Evolutionary conservation across 2,113 vertebrate genomes (phyloP), one percentile per base, ranked within the genome.

Genomic region (Microtus oregoni): DNA sequence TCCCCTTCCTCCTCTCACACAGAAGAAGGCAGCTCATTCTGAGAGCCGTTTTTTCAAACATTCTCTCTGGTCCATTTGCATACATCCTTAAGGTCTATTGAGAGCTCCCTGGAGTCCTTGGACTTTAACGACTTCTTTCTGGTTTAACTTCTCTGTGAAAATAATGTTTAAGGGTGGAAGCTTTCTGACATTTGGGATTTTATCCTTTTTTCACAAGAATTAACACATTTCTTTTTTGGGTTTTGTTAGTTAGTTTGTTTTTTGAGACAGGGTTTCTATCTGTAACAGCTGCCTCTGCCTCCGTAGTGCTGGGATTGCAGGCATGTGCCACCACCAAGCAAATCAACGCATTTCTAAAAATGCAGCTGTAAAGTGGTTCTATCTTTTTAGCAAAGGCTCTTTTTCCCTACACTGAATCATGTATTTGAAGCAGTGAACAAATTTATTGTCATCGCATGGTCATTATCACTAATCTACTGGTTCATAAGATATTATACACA

Each of bases 121-220:
- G n/a, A 92, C 41, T 68, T 68, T 38, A 96, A 38, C 55, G 4
- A 58, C 55, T 70, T 92, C 4, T 35, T 78, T 96, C 44, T 67
- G 22, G 61, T 78, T 89, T 94, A 91, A 50, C 24, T 86, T 41
- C 79, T 61, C 89, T 58, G 55, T 50, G 65, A n/a, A 95, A 91
- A 86, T 47, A 50, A 91, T 75, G 61, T 55, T 96, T 22, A 89
- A 78, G 12, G 26, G 41, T 3, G 61, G 61, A 61, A 65, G 68
- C 20, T 76, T 79, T 47, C 70, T 94, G 73, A 81, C n/a, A 90
- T 77, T 86, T 67, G 78, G 5, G 61, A 92, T 86, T 93, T 89
- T n/a, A 92, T 92, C 83, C 22, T 70, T 61, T 96, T 96, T 86
- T 55, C 35, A 92, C 8, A 82, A 63, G 82, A 92, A 96, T 89